A percentile compares a stretch with the other conserved stretches of the same genome.
These are phyloP conservation scores for Paratilapia polleni DNA, from an alignment of 2,113 vertebrate genomes.

Conservation along the genomic window DNA sequence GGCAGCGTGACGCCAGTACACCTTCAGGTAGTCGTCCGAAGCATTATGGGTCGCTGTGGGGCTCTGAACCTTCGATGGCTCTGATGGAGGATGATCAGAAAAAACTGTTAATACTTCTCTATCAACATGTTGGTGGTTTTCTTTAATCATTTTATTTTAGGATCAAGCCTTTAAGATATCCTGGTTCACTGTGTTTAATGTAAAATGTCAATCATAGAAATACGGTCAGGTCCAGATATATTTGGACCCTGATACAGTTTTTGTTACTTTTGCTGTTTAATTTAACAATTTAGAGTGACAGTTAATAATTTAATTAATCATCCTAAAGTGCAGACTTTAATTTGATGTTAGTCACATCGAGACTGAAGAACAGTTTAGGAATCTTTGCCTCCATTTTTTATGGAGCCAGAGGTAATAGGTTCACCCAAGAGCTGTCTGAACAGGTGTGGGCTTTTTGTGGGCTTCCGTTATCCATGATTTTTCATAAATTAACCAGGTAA, in stretches of 20 bases:
- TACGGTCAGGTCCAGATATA: not conserved
- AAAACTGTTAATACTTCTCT: not conserved
- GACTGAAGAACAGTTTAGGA: not conserved
- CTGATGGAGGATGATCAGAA: slow-evolving; percentile 70
- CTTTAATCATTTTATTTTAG: too few species aligned
- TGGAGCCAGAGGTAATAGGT: too few species aligned
- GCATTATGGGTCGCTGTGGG: slow-evolving; percentile 90
- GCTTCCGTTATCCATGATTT: too few species aligned
- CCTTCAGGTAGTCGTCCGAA: slow-evolving; percentile 91
- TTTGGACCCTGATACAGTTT: not conserved
- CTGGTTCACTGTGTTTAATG: too few species aligned
- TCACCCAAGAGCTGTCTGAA: too few species aligned
- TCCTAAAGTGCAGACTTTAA: not conserved
- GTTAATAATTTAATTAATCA: not conserved
- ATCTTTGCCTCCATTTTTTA: too few species aligned
- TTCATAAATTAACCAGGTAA: too few species aligned
- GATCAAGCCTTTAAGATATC: too few species aligned
- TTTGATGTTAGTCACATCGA: too few species aligned
- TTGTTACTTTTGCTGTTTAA: not conserved
- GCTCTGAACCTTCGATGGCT: slow-evolving; percentile 89
- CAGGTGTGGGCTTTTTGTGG: too few species aligned
- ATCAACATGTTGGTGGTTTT: too few species aligned
- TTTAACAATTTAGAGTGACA: not conserved
- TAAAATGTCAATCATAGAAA: not conserved
- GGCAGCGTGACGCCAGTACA: slow-evolving; percentile 90